A percentile compares a stretch with the other conserved stretches of the same genome.
Evolutionary conservation across 2,888 invertebrate genomes (phyloP).

Genomic region (Xestia ashworthii): DNA sequence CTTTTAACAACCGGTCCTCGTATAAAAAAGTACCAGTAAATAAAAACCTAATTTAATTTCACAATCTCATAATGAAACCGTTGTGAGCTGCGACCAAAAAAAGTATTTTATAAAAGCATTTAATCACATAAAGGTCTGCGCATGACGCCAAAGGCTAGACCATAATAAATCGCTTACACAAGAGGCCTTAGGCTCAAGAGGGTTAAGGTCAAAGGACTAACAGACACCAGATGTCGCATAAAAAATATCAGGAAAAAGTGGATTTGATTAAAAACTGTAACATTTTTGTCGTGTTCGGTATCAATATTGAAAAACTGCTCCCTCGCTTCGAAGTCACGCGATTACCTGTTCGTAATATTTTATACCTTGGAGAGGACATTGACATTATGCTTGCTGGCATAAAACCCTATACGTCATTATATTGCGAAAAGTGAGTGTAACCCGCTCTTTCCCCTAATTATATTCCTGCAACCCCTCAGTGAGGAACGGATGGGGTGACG

Average conservation of each 20-base stretch:
- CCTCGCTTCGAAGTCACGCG: constrained; percentile 27
- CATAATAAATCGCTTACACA: constrained; percentile 54
- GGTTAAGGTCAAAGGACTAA: constrained; percentile 42
- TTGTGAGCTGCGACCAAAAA: background rate
- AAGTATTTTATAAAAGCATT: constrained; percentile 11
- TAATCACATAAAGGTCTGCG: constrained; percentile 13
- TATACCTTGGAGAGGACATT: constrained; percentile 22
- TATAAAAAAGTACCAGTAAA: background rate
- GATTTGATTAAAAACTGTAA: constrained; percentile 45
- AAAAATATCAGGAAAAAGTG: constrained; percentile 29
- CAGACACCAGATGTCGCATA: constrained; percentile 40
- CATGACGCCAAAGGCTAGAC: constrained; percentile 42
- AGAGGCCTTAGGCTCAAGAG: constrained; percentile 36
- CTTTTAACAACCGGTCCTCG: background rate
- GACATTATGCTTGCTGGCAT: constrained; percentile 20
- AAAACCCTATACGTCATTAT: constrained; percentile 31
- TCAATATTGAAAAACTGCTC: constrained; percentile 35
- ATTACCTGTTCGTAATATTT: constrained; percentile 29
- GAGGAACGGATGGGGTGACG: constrained; percentile 44
- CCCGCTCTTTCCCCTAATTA: constrained; percentile 56
- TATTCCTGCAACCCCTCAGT: constrained; percentile 41
- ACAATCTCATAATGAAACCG: background rate
- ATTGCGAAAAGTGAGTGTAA: constrained; percentile 37
- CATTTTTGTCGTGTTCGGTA: constrained; percentile 26
- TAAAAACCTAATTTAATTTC: background rate